Percentiles rank a stretch among this genome's conserved stretches.
These are phyloP conservation scores for Mylabris phalerata DNA, from an alignment of 1,140 invertebrate genomes.

Conservation along the genomic window DNA sequence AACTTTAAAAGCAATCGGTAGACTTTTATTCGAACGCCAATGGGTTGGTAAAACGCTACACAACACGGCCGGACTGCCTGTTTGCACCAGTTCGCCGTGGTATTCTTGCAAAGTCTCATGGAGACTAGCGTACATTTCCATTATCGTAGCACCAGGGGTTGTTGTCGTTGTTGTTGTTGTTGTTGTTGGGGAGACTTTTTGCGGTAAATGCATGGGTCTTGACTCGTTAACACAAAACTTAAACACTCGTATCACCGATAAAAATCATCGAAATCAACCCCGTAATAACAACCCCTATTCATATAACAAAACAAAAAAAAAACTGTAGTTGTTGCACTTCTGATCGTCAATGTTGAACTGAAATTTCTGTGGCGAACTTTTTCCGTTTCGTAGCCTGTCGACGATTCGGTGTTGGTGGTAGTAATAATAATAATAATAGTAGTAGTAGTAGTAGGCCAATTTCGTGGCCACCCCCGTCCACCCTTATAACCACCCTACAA, in stretches of 20 bases:
- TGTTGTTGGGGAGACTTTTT: conserved; percentile 24
- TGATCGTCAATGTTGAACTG: conserved; percentile 25
- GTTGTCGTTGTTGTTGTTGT: too few relatives aligned
- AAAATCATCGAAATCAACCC: not conserved
- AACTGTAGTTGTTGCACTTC: conserved; percentile 13
- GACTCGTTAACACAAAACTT: not conserved
- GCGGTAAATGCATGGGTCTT: conserved; percentile 46
- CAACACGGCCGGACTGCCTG: conserved; percentile 84
- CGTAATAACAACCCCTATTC: not conserved
- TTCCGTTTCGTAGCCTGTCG: conserved; percentile 15
- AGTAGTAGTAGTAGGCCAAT: not conserved
- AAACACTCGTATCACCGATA: not conserved
- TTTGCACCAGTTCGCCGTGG: conserved; percentile 82
- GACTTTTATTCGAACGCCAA: conserved; percentile 95
- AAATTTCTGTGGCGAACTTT: conserved; percentile 23
- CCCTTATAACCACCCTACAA: too few relatives aligned
- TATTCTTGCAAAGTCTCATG: conserved; percentile 77
- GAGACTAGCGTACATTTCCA: conserved; percentile 62
- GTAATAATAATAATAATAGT: too few relatives aligned
- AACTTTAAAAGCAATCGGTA: conserved; percentile 89
- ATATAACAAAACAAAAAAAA: too few relatives aligned
- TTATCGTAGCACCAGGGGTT: conserved; percentile 43
- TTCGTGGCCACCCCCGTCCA: conserved; percentile 5
- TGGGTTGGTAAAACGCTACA: conserved; percentile 86
- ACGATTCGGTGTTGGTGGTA: not conserved